A percentile compares a stretch with the other conserved stretches of the same genome.
These are phyloP conservation scores for Indicator indicator DNA, from an alignment of 2,113 vertebrate genomes.

Conservation along the genomic window DNA sequence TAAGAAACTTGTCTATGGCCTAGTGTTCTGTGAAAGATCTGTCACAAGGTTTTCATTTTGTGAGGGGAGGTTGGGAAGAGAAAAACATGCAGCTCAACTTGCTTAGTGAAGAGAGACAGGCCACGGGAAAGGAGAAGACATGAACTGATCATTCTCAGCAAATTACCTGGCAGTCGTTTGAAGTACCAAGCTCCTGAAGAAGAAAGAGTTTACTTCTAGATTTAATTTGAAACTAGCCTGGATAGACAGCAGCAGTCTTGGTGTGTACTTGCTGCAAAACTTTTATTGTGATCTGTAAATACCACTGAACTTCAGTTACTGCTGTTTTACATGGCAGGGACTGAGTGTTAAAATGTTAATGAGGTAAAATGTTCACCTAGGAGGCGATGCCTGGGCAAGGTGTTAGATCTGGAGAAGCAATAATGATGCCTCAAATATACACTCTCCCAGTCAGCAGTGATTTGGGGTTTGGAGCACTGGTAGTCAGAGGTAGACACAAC, in stretches of 20 bases:
- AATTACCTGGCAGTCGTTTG: neutral
- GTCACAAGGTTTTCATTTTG: fast-evolving
- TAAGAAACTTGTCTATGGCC: neutral
- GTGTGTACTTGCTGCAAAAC: neutral
- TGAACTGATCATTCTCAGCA: neutral
- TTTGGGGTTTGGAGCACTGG: neutral
- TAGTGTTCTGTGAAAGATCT: fast-evolving
- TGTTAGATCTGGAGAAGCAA: neutral
- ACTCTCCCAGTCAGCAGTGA: fast-evolving
- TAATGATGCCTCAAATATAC: neutral
- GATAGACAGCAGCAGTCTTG: neutral
- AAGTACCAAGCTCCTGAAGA: neutral
- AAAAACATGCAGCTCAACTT: neutral
- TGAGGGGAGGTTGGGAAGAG: neutral
- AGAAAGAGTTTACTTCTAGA: neutral
- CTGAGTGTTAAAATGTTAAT: neutral
- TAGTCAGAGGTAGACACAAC: neutral
- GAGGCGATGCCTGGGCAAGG: neutral
- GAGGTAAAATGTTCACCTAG: neutral
- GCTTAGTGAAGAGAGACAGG: neutral
- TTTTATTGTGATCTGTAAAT: neutral
- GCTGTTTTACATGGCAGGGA: neutral
- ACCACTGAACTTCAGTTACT: neutral
- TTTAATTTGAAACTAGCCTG: neutral
- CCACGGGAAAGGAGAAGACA: neutral